Base-by-base conservation (phyloP, 35 echinoderm and acorn worm genomes). In the Stichopus chloronotus region DNA sequence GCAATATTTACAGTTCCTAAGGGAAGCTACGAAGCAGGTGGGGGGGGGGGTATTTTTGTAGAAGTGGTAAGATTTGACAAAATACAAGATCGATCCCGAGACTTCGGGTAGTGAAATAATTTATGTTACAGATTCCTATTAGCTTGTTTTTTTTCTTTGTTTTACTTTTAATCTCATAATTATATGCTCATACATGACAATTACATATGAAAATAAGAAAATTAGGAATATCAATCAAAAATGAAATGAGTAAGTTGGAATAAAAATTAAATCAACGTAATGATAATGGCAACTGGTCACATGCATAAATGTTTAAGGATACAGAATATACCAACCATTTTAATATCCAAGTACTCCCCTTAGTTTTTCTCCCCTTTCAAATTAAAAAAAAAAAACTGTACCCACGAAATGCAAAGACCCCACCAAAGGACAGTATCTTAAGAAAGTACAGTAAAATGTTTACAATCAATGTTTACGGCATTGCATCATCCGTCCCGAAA, bases 151-250 rank as follows among this genome's bases (percentile, higher is more conserved):
- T 61, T 10, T 61, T 74, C 22, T 74, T 74, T 61, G 14, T 61
- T 61, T 10, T 61, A 8, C 8, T 10, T 61, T 61, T 10, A 14
- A 65, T 83, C 55, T 83, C 80, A 83, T 83, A 56, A 83, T 83
- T 57, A 85, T 85, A 85, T 58, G 82, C 82, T 85, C 82, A 85
- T 85, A 85, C 82, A 85, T 85, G 52, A 58, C 82, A 85, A 85
- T 85, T 85, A 85, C 82, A 85, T 85, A 85, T 85, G 55, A 85
- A 85, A 85, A 85, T 85, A 85, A 85, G 82, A 85, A 85, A 78
- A 85, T 58, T 85, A 58, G 55, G 82, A 85, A 85, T 85, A 85
- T 23, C 57, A 58, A 83, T 55, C 43, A 11, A 43, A 43, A 53
- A 83, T 52, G 55, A 84, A 81, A 84, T 56, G 82, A 85, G 82